Evolutionary conservation across 2,888 invertebrate genomes (phyloP), one percentile per base, ranked within the genome.

Genomic region (Pandemis heparana): DNA sequence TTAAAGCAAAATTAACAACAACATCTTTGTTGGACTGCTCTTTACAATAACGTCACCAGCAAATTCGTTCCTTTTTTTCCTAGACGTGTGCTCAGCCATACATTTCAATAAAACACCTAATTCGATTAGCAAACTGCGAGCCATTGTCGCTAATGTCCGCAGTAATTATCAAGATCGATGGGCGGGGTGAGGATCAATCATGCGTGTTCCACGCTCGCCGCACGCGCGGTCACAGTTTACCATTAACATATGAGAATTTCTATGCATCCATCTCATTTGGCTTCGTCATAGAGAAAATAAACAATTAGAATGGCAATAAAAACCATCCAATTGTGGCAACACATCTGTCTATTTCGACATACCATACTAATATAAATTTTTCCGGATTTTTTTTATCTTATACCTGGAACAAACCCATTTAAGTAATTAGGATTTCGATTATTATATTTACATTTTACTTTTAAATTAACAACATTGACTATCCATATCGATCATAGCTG

Each of bases 121-220:
- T 60, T 60, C 38, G 39, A 60, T 60, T 39, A 60, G 38, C 18
- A n/a, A 60, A 60, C 60, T 60, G 59, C 59, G n/a, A 38, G 8
- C 60, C 60, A 18, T 60, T 60, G 38, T 60, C 60, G 60, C 39
- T 60, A 60, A 60, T 60, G 39, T n/a, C 14, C 60, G 23, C 56
- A 56, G 60, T 39, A 60, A 60, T 60, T 32, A 60, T 60, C 60
- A 60, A 60, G 60, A 60, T 39, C 39, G 64, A 46, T 46, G 48
- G 64, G 64, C 46, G 64, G 46, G 64, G 46, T n/a, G 64, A 48
- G 48, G 32, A 64, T 64, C 64, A 46, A 64, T 64, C 64, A 64
- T 46, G 64, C 64, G 48, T 64, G 64, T 64, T n/a, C 64, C 64
- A 48, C 64, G 64, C 14, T 46, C 48, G 46, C 46, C 64, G 43